A percentile compares a stretch with the other conserved stretches of the same genome.
These are phyloP conservation scores for Sorex araneus DNA, from an alignment of 2,113 vertebrate genomes.

Conservation along the genomic window DNA sequence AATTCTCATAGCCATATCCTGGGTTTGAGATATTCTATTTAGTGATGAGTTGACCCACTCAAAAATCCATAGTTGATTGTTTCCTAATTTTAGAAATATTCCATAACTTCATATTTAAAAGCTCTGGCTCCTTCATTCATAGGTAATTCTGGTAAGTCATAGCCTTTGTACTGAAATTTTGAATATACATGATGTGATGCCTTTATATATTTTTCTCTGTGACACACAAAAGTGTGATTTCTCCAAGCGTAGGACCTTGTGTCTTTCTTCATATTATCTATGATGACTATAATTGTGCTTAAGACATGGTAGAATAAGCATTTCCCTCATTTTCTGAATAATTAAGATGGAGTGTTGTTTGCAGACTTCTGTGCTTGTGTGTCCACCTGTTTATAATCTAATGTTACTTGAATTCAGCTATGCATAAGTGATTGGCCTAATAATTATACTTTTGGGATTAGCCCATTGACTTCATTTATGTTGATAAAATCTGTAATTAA, in stretches of 20 bases:
- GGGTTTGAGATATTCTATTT: neutral
- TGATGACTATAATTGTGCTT: neutral
- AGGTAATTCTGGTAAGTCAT: neutral
- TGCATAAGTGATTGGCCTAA: neutral
- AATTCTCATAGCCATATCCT: neutral
- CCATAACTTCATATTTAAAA: neutral
- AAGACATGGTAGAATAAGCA: neutral
- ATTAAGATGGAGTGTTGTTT: neutral
- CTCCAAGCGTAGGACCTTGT: neutral
- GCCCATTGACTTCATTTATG: slow-evolving; percentile 20
- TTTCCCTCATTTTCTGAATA: neutral
- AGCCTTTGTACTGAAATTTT: neutral
- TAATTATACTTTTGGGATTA: neutral
- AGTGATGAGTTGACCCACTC: neutral
- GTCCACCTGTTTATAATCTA: neutral
- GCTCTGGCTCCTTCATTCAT: neutral
- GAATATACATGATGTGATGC: neutral
- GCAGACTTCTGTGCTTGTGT: neutral
- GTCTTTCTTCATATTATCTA: neutral
- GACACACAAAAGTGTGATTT: neutral
- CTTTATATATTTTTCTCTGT: neutral
- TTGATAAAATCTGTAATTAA: neutral
- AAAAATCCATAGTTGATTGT: neutral
- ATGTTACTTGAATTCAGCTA: neutral
- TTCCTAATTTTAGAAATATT: slow-evolving; percentile 17